These are phyloP conservation scores for Apostichopus californicus DNA, from an alignment of 35 echinoderm and acorn worm genomes.

Conservation along the genomic window DNA sequence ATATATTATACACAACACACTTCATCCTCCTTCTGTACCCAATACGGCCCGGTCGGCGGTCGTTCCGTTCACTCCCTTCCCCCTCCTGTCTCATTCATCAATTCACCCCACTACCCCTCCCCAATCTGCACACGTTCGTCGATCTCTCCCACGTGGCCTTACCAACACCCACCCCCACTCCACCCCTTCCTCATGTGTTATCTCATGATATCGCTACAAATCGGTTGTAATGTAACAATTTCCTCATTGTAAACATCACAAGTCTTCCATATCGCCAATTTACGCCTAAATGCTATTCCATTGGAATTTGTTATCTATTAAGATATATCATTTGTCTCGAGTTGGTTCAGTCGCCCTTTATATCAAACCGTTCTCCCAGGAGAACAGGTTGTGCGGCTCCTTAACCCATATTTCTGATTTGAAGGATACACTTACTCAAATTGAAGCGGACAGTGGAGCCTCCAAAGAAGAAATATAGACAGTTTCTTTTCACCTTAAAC, in stretches of 20 bases:
- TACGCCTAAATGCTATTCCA: neutral
- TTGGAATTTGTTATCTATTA: neutral
- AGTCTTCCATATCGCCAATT: neutral
- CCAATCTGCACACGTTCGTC: neutral
- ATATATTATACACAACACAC: no score
- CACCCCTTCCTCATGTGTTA: neutral
- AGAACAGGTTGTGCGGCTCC: neutral
- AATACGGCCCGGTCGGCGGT: no score
- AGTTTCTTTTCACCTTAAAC: conserved; percentile 38
- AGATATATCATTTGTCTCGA: neutral
- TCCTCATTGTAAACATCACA: neutral
- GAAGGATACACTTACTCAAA: conserved; percentile 42
- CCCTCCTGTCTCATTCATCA: no score
- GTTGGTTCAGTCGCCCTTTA: neutral
- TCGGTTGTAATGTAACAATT: neutral
- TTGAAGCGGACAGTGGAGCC: conserved; percentile 38
- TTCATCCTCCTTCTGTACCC: no score
- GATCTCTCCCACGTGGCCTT: neutral
- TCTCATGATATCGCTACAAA: neutral
- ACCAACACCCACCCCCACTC: neutral
- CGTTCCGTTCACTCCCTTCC: no score
- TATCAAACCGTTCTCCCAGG: neutral
- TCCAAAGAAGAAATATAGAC: conserved; percentile 13
- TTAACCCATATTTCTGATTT: conserved; percentile 40
- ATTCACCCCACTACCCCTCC: no score